Percentiles rank a stretch among this genome's conserved stretches.
Conservation (phyloP, 2,797 vertebrate species). For the Argya squamiceps region DNA sequence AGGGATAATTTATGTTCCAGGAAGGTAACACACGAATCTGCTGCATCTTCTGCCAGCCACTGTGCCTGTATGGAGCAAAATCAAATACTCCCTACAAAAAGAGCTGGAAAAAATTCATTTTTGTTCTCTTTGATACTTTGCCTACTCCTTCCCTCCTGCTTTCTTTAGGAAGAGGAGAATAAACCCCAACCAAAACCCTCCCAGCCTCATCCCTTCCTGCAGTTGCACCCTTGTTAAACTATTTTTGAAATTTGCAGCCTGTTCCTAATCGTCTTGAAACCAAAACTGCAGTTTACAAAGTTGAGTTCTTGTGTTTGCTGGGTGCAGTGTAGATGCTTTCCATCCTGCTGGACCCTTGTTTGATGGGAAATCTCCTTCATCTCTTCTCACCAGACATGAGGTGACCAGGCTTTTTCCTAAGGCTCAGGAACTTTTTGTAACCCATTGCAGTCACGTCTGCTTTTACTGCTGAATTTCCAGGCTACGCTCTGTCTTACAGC, state of each 20-base stretch:
- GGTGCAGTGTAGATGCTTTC: not conserved
- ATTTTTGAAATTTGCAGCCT: not conserved
- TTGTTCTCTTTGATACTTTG: not conserved
- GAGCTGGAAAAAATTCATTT: not conserved
- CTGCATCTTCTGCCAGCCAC: not conserved
- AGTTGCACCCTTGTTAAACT: rapidly evolving
- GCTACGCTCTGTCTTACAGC: rapidly evolving
- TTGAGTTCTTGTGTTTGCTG: not conserved
- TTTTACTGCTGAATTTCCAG: not conserved
- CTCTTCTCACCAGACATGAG: not conserved
- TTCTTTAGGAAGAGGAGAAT: not conserved
- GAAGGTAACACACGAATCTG: not conserved
- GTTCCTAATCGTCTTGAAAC: rapidly evolving
- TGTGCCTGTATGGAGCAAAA: not conserved
- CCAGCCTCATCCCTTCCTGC: not conserved
- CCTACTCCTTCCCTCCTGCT: not conserved
- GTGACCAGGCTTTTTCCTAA: not conserved
- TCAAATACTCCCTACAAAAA: not conserved
- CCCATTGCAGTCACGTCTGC: not conserved
- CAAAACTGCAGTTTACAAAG: not conserved
- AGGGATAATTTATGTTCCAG: not conserved
- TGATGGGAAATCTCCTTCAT: too few relatives aligned
- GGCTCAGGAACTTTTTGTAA: not conserved
- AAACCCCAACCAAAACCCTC: not conserved
- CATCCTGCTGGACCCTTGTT: not conserved